phyloP scores from a whole-genome alignment of 2,797 vertebrate species.

The Dendrocincla fuliginosa region DNA sequence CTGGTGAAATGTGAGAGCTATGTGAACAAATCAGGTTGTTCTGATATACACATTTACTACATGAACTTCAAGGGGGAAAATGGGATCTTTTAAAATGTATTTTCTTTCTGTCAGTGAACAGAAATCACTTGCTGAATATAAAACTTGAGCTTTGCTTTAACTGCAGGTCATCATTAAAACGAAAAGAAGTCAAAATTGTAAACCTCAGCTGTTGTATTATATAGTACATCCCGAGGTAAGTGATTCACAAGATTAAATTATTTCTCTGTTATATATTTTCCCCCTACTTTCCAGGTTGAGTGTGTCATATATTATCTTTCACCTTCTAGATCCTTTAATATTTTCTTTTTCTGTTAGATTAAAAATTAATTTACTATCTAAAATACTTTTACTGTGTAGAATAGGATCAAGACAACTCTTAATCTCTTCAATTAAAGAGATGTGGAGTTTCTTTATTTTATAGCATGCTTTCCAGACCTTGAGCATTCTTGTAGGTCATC shows the following conservation, averaged over 20 bases:
- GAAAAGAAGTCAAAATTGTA: neutral
- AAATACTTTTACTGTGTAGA: neutral
- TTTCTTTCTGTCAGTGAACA: neutral
- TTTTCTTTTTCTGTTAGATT: neutral
- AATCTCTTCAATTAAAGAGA: slow-evolving; percentile 22
- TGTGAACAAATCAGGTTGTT: neutral
- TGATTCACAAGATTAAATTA: neutral
- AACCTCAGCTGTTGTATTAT: neutral
- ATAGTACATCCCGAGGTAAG: neutral
- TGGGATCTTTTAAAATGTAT: neutral
- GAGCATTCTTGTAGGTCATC: slow-evolving; percentile 3
- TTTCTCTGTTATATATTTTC: neutral
- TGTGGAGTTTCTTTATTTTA: neutral
- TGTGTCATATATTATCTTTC: neutral
- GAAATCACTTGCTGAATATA: neutral
- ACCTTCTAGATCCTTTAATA: neutral
- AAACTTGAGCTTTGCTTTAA: neutral
- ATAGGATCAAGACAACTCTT: neutral
- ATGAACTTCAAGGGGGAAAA: neutral
- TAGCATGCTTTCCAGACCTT: neutral
- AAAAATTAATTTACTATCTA: neutral
- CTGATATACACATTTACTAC: neutral
- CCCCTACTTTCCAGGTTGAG: neutral
- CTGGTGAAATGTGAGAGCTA: neutral
- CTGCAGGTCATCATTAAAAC: neutral